These are phyloP conservation scores for Nectonema munidae DNA, from an alignment of 2,888 invertebrate species.

Conservation along the genomic window DNA sequence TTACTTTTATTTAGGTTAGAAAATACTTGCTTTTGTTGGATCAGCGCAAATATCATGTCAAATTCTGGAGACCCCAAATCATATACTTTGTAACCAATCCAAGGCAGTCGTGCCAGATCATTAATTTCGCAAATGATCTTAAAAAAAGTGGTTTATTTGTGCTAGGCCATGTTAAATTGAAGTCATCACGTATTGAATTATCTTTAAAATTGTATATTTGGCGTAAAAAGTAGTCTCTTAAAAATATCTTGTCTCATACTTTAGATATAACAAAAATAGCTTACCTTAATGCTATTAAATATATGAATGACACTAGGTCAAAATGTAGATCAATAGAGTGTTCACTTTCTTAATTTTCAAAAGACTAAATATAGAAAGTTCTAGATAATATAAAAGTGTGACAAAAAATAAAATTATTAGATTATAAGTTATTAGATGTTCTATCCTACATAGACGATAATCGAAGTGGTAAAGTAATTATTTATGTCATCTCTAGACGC, in stretches of 20 bases:
- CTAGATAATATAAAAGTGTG: too few relatives aligned
- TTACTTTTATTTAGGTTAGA: constrained; percentile 32
- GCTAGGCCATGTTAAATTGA: constrained; percentile 34
- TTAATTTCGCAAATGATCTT: constrained; percentile 82
- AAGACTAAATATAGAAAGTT: too few relatives aligned
- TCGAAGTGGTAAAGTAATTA: too few relatives aligned
- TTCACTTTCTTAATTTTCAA: constrained; percentile 5
- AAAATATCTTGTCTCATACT: too few relatives aligned
- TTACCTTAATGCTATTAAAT: neutral
- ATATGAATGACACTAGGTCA: too few relatives aligned
- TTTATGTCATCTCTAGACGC: too few relatives aligned
- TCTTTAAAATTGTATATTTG: too few relatives aligned
- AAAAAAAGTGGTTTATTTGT: constrained; percentile 62
- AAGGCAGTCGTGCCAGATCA: constrained; percentile 51
- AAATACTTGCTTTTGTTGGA: constrained; percentile 81
- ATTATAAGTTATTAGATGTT: too few relatives aligned
- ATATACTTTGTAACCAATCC: constrained; percentile 63
- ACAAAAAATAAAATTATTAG: too few relatives aligned
- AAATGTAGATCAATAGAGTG: too few relatives aligned
- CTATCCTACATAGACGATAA: too few relatives aligned
- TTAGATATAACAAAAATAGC: neutral
- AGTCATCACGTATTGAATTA: neutral
- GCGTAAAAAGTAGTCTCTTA: too few relatives aligned
- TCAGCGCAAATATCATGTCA: constrained; percentile 79
- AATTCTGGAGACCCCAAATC: constrained; percentile 94